These are phyloP conservation scores for Percopsis omiscomaycus DNA, from an alignment of 2,797 vertebrate species.

Conservation along the genomic window DNA sequence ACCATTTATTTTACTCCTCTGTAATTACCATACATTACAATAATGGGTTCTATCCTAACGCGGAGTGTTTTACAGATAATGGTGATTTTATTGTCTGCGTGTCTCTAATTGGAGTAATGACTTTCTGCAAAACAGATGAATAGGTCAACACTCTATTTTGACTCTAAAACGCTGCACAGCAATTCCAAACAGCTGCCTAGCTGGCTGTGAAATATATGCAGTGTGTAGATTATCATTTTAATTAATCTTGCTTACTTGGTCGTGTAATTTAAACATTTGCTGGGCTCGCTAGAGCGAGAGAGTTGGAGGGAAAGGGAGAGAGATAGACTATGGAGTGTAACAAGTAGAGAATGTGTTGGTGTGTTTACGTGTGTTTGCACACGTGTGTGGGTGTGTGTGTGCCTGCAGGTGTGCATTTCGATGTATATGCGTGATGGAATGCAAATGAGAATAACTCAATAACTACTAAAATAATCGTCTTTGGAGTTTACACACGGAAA, in stretches of 20 bases:
- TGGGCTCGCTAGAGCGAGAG: conserved; percentile 59
- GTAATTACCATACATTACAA: conserved; percentile 43
- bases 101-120: conserved; percentile 67
- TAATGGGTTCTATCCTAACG: conserved; percentile 40
- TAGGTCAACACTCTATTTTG: conserved; percentile 61
- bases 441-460: not conserved
- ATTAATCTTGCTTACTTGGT: conserved; percentile 85
- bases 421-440: not conserved
- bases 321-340: conserved; percentile 10
- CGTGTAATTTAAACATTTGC: conserved; percentile 84
- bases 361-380: not conserved
- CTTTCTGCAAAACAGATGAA: conserved; percentile 58
- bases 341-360: too few relatives aligned
- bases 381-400: not conserved
- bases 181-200: conserved; percentile 67
- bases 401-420: not conserved
- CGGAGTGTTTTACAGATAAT: conserved; percentile 43
- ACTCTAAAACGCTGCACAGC: conserved; percentile 63
- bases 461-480: too few relatives aligned
- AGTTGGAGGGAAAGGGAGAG: conserved; percentile 23
- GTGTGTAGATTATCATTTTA: conserved; percentile 81
- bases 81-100: conserved; percentile 41
- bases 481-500: too few relatives aligned
- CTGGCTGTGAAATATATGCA: conserved; percentile 75
- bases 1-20: conserved; percentile 12